These are phyloP conservation scores for Bembecia ichneumoniformis DNA, from an alignment of 2,888 invertebrate species.

Conservation along the genomic window DNA sequence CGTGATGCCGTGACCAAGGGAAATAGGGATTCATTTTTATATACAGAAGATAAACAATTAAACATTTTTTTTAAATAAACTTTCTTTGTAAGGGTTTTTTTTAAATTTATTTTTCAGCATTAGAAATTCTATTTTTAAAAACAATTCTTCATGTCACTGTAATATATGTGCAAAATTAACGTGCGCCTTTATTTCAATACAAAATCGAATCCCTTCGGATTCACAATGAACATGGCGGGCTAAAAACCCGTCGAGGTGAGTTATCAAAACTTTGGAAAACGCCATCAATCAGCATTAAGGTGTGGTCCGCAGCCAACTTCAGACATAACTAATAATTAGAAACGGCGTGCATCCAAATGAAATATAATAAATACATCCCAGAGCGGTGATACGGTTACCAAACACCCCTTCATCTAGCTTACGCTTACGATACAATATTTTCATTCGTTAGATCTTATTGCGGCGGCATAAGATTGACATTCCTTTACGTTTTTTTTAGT, in stretches of 20 bases:
- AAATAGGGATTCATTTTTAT: no score
- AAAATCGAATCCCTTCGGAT: background rate
- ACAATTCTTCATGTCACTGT: no score
- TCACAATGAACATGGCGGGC: background rate
- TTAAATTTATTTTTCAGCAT: no score
- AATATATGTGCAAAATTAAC: background rate
- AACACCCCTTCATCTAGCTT: constrained; percentile 3
- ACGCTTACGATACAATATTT: background rate
- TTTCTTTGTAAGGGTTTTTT: no score
- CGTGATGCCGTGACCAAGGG: no score
- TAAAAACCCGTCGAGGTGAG: constrained; percentile 1
- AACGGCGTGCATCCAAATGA: constrained; percentile 5
- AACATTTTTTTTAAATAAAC: no score
- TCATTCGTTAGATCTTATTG: no score
- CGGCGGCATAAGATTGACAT: no score
- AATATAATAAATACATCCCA: constrained; percentile 20
- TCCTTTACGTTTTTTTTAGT: no score
- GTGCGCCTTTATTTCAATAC: background rate
- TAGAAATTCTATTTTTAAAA: no score
- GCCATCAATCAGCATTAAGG: constrained; percentile 19
- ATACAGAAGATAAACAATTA: no score
- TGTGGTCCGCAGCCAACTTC: constrained; percentile 11
- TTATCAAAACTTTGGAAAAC: background rate
- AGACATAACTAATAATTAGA: constrained; percentile 22
- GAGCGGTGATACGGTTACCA: constrained; percentile 10